Percentiles rank a stretch among this genome's conserved stretches.
Evolutionary conservation across 30 jellyfish, hydroid and myxozoan species (phyloP).

Genomic region (Hydractinia echinata): DNA sequence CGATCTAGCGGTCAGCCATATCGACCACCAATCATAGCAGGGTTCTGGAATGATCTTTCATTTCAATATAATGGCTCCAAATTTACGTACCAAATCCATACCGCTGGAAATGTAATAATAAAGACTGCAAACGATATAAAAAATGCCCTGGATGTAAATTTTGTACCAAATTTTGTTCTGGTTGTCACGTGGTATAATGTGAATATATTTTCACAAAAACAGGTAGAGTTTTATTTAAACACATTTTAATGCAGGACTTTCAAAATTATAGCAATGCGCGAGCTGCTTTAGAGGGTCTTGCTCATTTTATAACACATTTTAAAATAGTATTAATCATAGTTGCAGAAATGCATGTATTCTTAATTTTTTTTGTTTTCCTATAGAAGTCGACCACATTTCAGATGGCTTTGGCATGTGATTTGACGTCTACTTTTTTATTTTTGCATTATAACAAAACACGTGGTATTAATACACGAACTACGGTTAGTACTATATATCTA

Average conservation of each 20-base stretch:
- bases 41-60: slow-evolving; percentile 6
- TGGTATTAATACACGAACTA: neutral
- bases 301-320: too few relatives aligned
- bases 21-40: slow-evolving; percentile 6
- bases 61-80: neutral
- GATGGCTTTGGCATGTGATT: slow-evolving; percentile 15
- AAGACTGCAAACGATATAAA: neutral
- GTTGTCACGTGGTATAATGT: neutral
- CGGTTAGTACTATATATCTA: neutral
- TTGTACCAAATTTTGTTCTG: neutral
- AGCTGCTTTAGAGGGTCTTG: too few relatives aligned
- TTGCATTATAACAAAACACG: slow-evolving; percentile 4
- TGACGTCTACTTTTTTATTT: slow-evolving; percentile 8
- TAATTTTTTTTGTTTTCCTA: neutral
- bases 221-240: too few relatives aligned
- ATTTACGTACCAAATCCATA: slow-evolving; percentile 9
- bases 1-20: neutral
- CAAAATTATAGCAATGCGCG: too few relatives aligned
- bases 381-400: neutral
- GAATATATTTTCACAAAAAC: neutral
- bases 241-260: too few relatives aligned
- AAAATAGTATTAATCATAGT: too few relatives aligned
- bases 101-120: neutral
- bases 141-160: neutral
- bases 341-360: too few relatives aligned